These are phyloP conservation scores for Trachymyrmex septentrionalis DNA, from an alignment of 1,140 invertebrate species.

Conservation along the genomic window DNA sequence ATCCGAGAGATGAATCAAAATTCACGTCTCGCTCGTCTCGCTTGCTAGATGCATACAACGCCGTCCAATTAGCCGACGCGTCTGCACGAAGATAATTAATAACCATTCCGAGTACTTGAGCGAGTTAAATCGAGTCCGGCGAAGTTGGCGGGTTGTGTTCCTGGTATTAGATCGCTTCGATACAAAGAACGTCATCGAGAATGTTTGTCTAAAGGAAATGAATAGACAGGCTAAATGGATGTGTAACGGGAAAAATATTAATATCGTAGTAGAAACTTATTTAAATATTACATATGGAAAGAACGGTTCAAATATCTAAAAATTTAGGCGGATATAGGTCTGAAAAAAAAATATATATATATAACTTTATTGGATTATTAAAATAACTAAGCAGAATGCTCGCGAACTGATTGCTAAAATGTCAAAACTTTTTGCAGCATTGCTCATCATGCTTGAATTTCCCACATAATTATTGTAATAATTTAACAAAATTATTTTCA, in stretches of 20 bases:
- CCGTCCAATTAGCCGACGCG: conserved; percentile 58
- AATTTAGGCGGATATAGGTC: no score
- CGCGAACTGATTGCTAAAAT: no score
- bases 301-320: no score
- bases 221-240: neutral
- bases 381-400: no score
- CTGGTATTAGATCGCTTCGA: conserved; percentile 38
- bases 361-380: no score
- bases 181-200: conserved; percentile 20
- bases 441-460: no score
- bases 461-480: no score
- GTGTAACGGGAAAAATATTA: neutral
- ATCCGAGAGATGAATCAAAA: conserved; percentile 37
- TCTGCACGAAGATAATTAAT: conserved; percentile 68
- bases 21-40: conserved; percentile 8
- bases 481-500: no score
- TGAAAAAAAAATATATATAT: no score
- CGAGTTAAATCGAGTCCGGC: conserved; percentile 66
- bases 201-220: neutral
- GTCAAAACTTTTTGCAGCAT: no score
- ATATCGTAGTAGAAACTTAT: neutral
- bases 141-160: conserved; percentile 43
- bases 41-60: conserved; percentile 32
- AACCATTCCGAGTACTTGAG: conserved; percentile 72
- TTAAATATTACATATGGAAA: neutral